phyloP scores from a whole-genome alignment of 2,797 vertebrate species.

The Smutsia gigantea region DNA sequence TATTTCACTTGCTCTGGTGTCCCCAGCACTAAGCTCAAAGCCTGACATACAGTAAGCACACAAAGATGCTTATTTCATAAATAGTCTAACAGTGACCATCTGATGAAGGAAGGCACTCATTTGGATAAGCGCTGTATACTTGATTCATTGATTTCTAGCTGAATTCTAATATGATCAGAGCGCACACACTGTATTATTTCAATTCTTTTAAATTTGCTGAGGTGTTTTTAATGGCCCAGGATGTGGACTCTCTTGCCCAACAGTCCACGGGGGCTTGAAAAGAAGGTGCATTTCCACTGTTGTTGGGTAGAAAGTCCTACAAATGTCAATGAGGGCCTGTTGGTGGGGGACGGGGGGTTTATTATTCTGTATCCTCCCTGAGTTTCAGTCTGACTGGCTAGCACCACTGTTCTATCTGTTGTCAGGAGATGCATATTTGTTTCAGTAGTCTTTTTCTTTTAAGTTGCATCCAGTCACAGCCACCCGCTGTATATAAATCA shows the following conservation, averaged over 20 bases:
- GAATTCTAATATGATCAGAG: neutral
- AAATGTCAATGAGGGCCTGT: accelerated
- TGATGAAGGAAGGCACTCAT: neutral
- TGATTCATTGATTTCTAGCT: neutral
- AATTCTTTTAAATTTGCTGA: neutral
- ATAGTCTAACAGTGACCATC: neutral
- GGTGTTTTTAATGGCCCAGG: neutral
- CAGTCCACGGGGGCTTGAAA: accelerated
- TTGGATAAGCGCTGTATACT: neutral
- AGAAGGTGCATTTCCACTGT: neutral
- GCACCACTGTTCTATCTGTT: neutral
- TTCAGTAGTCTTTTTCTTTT: neutral
- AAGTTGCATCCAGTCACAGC: neutral
- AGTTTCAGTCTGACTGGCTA: neutral
- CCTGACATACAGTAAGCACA: neutral
- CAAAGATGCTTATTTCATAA: neutral
- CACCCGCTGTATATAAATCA: neutral
- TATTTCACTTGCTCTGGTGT: neutral
- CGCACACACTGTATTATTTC: neutral
- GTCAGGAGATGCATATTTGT: neutral
- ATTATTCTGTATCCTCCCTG: accelerated
- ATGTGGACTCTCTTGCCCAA: too few relatives aligned
- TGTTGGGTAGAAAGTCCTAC: neutral
- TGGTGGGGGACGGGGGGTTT: neutral
- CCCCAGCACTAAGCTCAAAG: neutral